Base-by-base conservation (phyloP, 2,113 vertebrate genomes). In the Eptesicus fuscus region DNA sequence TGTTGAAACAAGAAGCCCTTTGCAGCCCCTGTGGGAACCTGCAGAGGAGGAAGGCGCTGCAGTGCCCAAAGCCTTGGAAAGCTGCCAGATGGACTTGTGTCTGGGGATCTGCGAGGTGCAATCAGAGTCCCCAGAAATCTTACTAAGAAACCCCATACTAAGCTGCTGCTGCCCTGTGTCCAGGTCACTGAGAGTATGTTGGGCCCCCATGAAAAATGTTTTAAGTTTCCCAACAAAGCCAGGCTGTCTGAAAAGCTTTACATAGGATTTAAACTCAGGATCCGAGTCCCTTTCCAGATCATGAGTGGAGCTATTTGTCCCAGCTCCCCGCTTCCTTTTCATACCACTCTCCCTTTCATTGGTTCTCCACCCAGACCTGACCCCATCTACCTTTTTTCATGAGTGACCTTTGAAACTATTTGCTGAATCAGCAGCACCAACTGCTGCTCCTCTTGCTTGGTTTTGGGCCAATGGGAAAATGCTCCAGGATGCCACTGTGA, bases 341-440 rank as follows among this genome's bases (percentile, higher is more conserved):
- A 1, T 37, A 22, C 59, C 25, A 65, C 5, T 10, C 20, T 63
- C n/a, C 16, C 17, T 67, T 44, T 67, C 13, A 1, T 79, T 69
- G 25, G 40, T 32, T 89, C 30, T 74, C 25, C 30, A 61, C 25
- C 35, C 18, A 65, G n/a, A n/a, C 35, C 63, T 59, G 89, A 56
- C 40, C 49, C 79, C 30, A 25, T 70, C 69, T 70, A 61, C 42
- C 32, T 49, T 56, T 83, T 79, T n/a, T 37, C 56, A 0, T 20
- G 91, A 83, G n/a, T 71, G 76, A 76, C 63, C 89, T 97, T 90
- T 96, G 90, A 78, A 77, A 69, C 87, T 77, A 92, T 59, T 77
- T 93, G 90, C 96, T 95, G 88, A 95, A 47, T 96, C 95, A 96
- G 95, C 88, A 92, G 47, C 25, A 90, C 25, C 44, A 42, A 53